Evolutionary conservation across 2,113 vertebrate genomes (phyloP), one percentile per base, ranked within the genome.

Genomic region (Ornithorhynchus anatinus): DNA sequence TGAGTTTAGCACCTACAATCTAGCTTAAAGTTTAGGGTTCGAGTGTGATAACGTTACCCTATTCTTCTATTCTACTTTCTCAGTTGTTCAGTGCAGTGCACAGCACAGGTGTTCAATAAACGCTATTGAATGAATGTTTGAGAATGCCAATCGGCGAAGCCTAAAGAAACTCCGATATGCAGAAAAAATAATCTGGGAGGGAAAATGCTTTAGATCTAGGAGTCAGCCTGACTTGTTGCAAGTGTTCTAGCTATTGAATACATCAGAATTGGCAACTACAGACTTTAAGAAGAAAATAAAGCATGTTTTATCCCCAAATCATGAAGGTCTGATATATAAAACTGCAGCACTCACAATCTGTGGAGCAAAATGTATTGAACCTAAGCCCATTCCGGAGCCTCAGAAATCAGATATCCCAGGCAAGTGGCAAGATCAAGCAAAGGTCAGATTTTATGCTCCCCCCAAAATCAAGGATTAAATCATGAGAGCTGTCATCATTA

Each of bases 401-500:
- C 43, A 74, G 51, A 57, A 66, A 79, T 62, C 64, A 75, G 59
- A 66, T 61, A 40, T 78, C 33, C 35, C 78, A 72, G 27, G 53
- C 87, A 86, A 63, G 53, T 31, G 79, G 39, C 64, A 60, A 73
- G 66, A 79, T 70, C 68, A 85, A 82, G 42, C 65, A 71, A 85
- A 82, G 65, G 71, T 84, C 72, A 84, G 29, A 79, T 69, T 84
- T 81, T 77, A 58, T 74, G 63, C 45, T 47, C 76, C 54, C 45
- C 59, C 19, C 20, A 82, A 87, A 86, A 85, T 70, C 54, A 73
- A 75, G 23, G 61, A 78, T 78, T 84, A 82, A 81, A 84, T 56
- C 66, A 51, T 76, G 27, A n/a, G 27, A 84, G 19, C 39, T 81
- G 67, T 80, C 76, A 77, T 38, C 63, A 59, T 57, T 84, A 57